These are phyloP conservation scores for Arenicola marina DNA, from an alignment of 2,888 invertebrate species.

Conservation along the genomic window DNA sequence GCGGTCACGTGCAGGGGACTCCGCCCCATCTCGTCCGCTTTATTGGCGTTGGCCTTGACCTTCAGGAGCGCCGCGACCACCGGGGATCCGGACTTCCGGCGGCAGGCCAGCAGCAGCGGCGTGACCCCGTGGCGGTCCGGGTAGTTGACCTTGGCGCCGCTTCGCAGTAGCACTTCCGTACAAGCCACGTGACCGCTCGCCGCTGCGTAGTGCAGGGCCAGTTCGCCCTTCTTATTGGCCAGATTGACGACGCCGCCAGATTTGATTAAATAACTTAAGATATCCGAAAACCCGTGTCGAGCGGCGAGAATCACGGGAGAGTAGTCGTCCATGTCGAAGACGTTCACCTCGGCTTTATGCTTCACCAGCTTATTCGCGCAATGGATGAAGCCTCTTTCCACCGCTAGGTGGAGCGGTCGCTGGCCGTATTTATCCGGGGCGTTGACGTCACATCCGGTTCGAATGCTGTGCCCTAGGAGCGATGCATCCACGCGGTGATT, in stretches of 20 bases:
- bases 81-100: neutral
- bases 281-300: slow-evolving; percentile 4
- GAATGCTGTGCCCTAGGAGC: too few species aligned
- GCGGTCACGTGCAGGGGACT: slow-evolving; percentile 21
- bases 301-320: slow-evolving; percentile 18
- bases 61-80: slow-evolving; percentile 7
- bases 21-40: slow-evolving; percentile 2
- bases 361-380: neutral
- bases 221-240: slow-evolving; percentile 8
- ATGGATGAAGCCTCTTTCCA: neutral
- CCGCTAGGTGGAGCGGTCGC: slow-evolving; percentile 9
- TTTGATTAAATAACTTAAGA: slow-evolving; percentile 10
- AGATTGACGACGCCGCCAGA: slow-evolving; percentile 16
- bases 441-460: slow-evolving; percentile 17
- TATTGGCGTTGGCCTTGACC: slow-evolving; percentile 9
- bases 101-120: slow-evolving; percentile 14
- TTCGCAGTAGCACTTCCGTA: slow-evolving; percentile 8
- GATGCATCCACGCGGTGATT: too few species aligned
- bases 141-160: slow-evolving; percentile 11
- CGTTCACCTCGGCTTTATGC: slow-evolving; percentile 4
- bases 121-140: slow-evolving; percentile 15
- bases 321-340: neutral
- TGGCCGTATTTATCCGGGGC: slow-evolving; percentile 1
- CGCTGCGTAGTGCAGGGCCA: slow-evolving; percentile 15
- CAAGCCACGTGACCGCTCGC: neutral